Evolutionary conservation across 2,888 invertebrate species (phyloP), one percentile per base, ranked within the genome.

Genomic region (Thera obeliscata): DNA sequence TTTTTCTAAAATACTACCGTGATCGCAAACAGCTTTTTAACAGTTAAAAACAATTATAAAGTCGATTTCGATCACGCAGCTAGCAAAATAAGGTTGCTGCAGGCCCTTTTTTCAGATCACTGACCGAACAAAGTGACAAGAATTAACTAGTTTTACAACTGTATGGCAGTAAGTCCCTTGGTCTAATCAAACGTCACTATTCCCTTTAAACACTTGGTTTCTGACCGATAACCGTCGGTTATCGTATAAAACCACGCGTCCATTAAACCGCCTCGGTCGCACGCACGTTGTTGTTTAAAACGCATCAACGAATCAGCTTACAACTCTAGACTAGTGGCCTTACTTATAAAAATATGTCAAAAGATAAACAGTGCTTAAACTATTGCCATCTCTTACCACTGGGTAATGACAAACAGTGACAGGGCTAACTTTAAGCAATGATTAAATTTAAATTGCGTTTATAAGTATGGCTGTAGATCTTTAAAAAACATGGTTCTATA

Each of bases 151-250:
- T 50, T 5, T 50, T 50, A 50, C 22, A 41, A 41, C 9, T 58
- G 49, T 50, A 52, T 60, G 60, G 60, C 60, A 60, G 60, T 60
- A 61, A 43, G 43, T 60, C 41, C 50, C 33, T 36, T 12, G 41
- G 55, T 61, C 61, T 46, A 55, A 48, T 61, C 63, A 63, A 56
- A 63, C 63, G 63, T 50, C 56, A 41, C 33, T 49, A 56, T 35
- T 48, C 36, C 55, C 43, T 6, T 12, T 55, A 54, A 55, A 22
- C 46, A 12, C 55, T 61, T 12, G 55, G 61, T 50, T 43, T 4
- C 2, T 55, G 6, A 57, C 33, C n/a, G 38, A 12, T 59, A 58
- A 48, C 46, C 48, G 5, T 48, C 35, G 55, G n/a, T 57, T 48
- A 56, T 56, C 56, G 22, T 33, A 38, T 61, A 48, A 55, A 55